phyloP scores from a whole-genome alignment of 2,113 vertebrate species.

The Pontoporia blainvillei region DNA sequence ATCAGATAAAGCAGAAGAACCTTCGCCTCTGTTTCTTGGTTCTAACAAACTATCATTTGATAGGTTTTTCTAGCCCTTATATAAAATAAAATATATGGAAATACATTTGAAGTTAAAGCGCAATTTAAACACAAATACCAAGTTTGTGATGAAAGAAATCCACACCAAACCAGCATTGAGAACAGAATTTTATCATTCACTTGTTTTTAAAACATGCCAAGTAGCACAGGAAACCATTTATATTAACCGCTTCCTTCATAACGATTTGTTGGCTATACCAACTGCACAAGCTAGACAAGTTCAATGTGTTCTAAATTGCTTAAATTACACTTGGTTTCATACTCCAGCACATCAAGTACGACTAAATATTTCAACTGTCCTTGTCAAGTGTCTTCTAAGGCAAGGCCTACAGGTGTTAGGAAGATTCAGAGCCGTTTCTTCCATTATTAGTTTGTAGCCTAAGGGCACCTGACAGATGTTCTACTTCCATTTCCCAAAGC shows the following conservation, averaged over 20 bases:
- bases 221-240: conserved; percentile 36
- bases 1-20: not conserved
- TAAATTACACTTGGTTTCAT: conserved; percentile 52
- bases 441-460: conserved; percentile 75
- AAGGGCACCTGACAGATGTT: conserved; percentile 62
- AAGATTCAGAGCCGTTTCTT: conserved; percentile 70
- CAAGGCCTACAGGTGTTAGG: conserved; percentile 62
- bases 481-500: conserved; percentile 52
- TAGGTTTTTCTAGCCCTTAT: not conserved
- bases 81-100: conserved; percentile 4
- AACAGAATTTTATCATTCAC: not conserved
- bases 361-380: conserved; percentile 44
- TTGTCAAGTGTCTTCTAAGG: conserved; percentile 54
- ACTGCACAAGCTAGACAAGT: conserved; percentile 36
- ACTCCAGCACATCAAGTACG: conserved; percentile 25
- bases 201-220: conserved; percentile 37
- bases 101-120: not conserved
- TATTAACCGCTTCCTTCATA: not conserved
- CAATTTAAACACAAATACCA: not conserved
- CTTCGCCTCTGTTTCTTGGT: not conserved
- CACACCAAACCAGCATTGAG: not conserved
- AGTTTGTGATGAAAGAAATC: not conserved
- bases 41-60: not conserved
- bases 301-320: conserved; percentile 50
- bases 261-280: conserved; percentile 44